Conservation (phyloP, 1,140 invertebrate species). For the Mactra quadrangularis region DNA sequence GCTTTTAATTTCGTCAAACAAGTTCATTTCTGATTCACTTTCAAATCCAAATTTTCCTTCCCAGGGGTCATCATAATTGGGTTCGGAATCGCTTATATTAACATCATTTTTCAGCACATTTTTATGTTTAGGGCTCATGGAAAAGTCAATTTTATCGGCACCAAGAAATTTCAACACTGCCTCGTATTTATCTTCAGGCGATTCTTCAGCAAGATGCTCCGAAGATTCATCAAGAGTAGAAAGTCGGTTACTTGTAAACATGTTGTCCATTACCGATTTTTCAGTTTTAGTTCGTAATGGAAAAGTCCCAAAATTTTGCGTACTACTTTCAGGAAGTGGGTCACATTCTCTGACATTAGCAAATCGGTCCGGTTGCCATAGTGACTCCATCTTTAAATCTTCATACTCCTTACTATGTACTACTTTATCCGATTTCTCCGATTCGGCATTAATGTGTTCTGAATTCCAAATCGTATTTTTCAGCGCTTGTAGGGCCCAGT, state of each 20-base stretch:
- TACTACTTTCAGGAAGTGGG: slow-evolving; percentile 22
- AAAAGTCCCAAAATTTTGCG: slow-evolving; percentile 75
- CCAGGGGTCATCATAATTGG: slow-evolving; percentile 59
- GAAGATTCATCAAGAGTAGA: slow-evolving; percentile 51
- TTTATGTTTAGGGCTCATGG: slow-evolving; percentile 53
- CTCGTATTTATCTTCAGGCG: slow-evolving; percentile 49
- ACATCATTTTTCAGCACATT: not conserved
- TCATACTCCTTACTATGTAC: slow-evolving; percentile 75
- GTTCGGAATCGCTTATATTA: slow-evolving; percentile 28
- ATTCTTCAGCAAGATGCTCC: slow-evolving; percentile 30
- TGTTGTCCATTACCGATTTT: slow-evolving; percentile 60
- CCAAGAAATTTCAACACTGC: slow-evolving; percentile 50
- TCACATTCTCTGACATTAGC: slow-evolving; percentile 74
- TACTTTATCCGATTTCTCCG: slow-evolving; percentile 29
- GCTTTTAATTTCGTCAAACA: slow-evolving; percentile 54
- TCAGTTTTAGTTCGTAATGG: slow-evolving; percentile 69
- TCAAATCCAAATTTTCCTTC: slow-evolving; percentile 52
- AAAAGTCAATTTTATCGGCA: slow-evolving; percentile 47
- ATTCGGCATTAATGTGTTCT: slow-evolving; percentile 69
- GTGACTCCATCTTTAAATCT: slow-evolving; percentile 70
- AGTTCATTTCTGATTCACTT: slow-evolving; percentile 57
- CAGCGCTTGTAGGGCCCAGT: slow-evolving; percentile 77
- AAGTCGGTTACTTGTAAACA: slow-evolving; percentile 58
- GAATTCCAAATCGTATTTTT: slow-evolving; percentile 80
- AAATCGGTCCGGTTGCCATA: slow-evolving; percentile 72